phyloP scores from a whole-genome alignment of 2,113 vertebrate genomes.

The Oryzias woworae region DNA sequence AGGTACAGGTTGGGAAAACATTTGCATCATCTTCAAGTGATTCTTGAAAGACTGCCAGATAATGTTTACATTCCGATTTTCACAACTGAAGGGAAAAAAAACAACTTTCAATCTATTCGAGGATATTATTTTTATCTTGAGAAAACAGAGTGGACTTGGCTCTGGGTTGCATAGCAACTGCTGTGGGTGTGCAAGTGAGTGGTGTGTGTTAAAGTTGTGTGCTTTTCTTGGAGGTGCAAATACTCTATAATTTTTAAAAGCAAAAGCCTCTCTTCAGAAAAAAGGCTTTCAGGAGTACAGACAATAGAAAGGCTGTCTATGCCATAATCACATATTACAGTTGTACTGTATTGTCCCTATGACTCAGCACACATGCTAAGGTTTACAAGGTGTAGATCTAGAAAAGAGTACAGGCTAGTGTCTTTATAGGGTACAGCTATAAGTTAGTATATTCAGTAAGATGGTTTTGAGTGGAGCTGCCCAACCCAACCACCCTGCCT shows the following conservation, averaged over 20 bases:
- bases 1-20: constrained; percentile 3
- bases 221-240: neutral
- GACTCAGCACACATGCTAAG: too few species aligned
- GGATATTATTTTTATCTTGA: constrained; percentile 31
- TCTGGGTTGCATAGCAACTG: constrained; percentile 77
- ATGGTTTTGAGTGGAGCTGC: too few species aligned
- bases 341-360: too few species aligned
- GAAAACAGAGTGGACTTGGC: constrained; percentile 45
- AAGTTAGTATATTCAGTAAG: too few species aligned
- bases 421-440: too few species aligned
- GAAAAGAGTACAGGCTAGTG: too few species aligned
- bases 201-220: neutral
- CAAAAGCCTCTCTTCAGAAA: constrained; percentile 10
- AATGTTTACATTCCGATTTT: constrained; percentile 7
- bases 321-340: too few species aligned
- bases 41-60: constrained; percentile 1
- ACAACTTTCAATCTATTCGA: constrained; percentile 22
- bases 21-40: constrained; percentile 9
- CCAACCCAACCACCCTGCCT: too few species aligned
- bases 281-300: neutral
- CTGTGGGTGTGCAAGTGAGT: constrained; percentile 25
- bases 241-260: neutral
- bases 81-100: neutral
- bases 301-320: too few species aligned
- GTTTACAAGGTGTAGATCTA: too few species aligned